A percentile compares a stretch with the other conserved stretches of the same genome.
Conservation (phyloP, 2,113 vertebrate species). For the Chroicocephalus ridibundus region DNA sequence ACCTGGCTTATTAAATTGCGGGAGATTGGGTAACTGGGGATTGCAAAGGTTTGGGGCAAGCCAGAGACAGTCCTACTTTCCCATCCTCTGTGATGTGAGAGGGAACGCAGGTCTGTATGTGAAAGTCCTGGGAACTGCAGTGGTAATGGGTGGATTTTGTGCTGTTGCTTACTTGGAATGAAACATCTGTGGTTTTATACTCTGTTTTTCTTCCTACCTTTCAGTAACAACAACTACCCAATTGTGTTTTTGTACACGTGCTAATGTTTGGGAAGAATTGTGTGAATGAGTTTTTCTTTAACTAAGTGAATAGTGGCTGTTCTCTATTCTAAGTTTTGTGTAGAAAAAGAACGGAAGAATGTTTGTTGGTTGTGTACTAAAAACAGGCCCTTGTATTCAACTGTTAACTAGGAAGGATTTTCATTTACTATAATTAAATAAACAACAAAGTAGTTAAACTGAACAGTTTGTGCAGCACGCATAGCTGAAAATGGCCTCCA, state of each 20-base stretch:
- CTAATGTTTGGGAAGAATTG: background rate
- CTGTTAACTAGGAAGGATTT: background rate
- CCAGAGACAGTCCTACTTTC: background rate
- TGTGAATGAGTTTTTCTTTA: background rate
- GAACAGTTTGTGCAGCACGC: background rate
- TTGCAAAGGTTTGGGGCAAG: background rate
- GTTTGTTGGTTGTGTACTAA: background rate
- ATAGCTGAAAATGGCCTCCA: background rate
- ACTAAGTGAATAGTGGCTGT: background rate
- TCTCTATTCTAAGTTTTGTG: background rate
- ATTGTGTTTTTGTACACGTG: background rate
- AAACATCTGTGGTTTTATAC: background rate
- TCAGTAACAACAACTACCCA: background rate
- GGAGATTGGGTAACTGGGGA: background rate
- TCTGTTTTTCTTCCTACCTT: background rate
- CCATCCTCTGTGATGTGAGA: fast-evolving
- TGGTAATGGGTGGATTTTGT: background rate
- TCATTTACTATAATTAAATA: background rate
- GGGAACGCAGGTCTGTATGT: background rate
- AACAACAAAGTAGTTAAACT: background rate
- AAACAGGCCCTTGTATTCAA: background rate
- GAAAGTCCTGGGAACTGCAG: background rate
- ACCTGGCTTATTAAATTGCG: background rate
- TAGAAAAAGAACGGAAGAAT: background rate
- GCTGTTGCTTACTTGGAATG: background rate